A percentile compares a stretch with the other conserved stretches of the same genome.
Conservation (phyloP, 2,113 vertebrate genomes). For the Heterocephalus glaber region DNA sequence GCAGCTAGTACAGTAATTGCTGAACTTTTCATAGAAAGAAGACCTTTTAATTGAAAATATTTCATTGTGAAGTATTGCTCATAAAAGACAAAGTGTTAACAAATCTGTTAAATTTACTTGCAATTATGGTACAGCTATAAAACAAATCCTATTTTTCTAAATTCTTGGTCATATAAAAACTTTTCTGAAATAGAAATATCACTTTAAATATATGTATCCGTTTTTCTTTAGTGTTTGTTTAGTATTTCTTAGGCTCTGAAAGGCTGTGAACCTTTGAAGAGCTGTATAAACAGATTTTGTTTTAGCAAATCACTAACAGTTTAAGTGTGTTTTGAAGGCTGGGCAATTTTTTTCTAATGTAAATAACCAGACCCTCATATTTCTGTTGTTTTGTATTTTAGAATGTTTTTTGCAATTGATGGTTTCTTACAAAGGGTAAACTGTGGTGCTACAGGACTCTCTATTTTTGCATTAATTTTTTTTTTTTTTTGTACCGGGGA, state of each 20-base stretch:
- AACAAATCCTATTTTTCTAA: conserved; percentile 13
- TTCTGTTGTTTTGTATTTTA: conserved; percentile 48
- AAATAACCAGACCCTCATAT: conserved; percentile 6
- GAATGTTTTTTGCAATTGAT: neutral
- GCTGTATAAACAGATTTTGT: conserved; percentile 24
- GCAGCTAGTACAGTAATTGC: conserved; percentile 5
- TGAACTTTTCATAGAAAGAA: conserved; percentile 56
- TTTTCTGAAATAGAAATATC: conserved; percentile 59
- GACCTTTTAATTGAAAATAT: conserved; percentile 49
- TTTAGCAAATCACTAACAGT: conserved; percentile 56
- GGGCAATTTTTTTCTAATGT: conserved; percentile 27
- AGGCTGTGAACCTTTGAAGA: conserved; percentile 50
- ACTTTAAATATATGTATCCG: conserved; percentile 22
- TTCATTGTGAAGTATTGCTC: conserved; percentile 24
- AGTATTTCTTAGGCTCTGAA: conserved; percentile 27
- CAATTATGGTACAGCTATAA: neutral
- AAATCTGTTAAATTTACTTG: conserved; percentile 11
- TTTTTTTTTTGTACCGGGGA: no score
- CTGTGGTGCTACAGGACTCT: neutral
- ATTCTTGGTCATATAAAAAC: neutral
- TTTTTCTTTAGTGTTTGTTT: conserved; percentile 52
- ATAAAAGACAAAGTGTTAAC: conserved; percentile 37
- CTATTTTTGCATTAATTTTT: conserved; percentile 55
- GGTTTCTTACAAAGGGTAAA: conserved; percentile 6
- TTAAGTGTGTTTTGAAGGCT: conserved; percentile 49